A percentile compares a stretch with the other conserved stretches of the same genome.
Conservation (phyloP, 2,113 vertebrate genomes). For the Myotis brandtii region DNA sequence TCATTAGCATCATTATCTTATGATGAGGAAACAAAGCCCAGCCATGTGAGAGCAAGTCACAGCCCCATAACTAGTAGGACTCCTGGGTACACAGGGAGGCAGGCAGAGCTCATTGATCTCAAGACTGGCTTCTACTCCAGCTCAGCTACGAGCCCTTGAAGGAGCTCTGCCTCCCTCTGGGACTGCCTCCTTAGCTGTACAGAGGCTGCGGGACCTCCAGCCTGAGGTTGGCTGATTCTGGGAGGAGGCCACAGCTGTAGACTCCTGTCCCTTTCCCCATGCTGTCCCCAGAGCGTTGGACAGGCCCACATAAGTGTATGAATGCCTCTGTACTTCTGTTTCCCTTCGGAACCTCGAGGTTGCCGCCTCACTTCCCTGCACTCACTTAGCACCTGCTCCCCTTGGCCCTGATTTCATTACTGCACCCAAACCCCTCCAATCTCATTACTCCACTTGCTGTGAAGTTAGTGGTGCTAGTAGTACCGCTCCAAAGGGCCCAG, state of each 20-base stretch:
- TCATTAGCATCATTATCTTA: background rate
- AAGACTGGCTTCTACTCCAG: background rate
- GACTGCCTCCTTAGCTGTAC: too few species aligned
- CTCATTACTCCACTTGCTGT: background rate
- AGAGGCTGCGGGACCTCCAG: background rate
- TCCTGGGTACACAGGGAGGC: background rate
- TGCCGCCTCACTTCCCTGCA: background rate
- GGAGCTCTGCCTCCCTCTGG: background rate
- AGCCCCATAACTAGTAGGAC: background rate
- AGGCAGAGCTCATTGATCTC: background rate
- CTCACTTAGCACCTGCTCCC: background rate
- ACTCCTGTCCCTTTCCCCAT: background rate
- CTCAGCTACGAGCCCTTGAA: background rate
- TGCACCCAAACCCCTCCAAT: background rate
- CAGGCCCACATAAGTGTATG: background rate
- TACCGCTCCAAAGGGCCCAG: background rate
- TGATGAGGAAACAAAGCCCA: background rate
- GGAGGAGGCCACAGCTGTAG: background rate
- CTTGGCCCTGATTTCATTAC: constrained; percentile 32
- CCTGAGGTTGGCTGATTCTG: background rate
- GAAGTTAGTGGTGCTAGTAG: background rate
- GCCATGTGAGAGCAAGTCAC: background rate
- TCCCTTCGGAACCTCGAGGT: background rate
- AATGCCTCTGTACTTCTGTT: background rate
- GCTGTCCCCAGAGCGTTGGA: background rate